phyloP scores from a whole-genome alignment of 2,113 vertebrate genomes.

The Fukomys damarensis region DNA sequence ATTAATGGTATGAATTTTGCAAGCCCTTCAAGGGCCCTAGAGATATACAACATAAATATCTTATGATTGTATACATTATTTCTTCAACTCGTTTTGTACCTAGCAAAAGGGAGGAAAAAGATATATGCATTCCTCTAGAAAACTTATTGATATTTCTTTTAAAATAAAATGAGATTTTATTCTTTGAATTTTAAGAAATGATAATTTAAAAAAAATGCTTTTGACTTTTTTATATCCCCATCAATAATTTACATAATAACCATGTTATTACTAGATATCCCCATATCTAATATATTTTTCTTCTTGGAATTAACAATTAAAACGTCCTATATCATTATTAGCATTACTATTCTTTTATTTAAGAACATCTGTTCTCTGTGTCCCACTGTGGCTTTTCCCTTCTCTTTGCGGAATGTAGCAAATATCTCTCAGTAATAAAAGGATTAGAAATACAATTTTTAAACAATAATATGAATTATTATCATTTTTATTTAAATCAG shows the following conservation, averaged over 20 bases:
- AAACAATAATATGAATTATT: not conserved
- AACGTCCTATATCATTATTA: not conserved
- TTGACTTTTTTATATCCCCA: not conserved
- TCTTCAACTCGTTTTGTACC: not conserved
- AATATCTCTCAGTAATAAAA: not conserved
- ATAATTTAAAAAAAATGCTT: not conserved
- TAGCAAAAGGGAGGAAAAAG: not conserved
- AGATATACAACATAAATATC: constrained; percentile 67
- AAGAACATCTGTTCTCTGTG: not conserved
- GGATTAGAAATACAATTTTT: not conserved
- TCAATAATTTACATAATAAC: not conserved
- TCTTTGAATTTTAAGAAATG: not conserved
- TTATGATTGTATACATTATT: constrained; percentile 60
- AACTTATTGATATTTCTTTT: not conserved
- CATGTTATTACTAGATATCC: not conserved
- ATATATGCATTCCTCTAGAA: not conserved
- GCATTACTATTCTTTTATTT: not conserved
- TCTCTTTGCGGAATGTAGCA: not conserved
- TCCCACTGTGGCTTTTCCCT: not conserved
- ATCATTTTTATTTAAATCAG: not conserved
- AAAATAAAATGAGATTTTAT: constrained; percentile 40
- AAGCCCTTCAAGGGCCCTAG: constrained; percentile 31
- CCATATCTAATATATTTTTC: not conserved
- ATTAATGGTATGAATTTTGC: constrained; percentile 70
- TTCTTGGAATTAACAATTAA: not conserved